Conservation (phyloP, 2,888 invertebrate species). For the Cataglyphis albicans region DNA sequence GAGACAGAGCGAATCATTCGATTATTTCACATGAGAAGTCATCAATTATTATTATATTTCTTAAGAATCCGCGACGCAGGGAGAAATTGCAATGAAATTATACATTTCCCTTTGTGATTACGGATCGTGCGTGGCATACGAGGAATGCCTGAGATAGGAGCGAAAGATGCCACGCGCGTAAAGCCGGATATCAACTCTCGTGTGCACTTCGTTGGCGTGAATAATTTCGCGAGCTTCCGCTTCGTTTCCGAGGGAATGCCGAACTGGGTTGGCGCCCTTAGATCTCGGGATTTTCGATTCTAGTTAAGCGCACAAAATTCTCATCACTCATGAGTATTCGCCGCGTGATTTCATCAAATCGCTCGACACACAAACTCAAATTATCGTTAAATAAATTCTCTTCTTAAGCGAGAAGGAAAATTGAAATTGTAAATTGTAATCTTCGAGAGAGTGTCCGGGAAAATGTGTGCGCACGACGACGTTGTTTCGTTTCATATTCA, state of each 20-base stretch:
- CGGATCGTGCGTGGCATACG: slow-evolving; percentile 47
- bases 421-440: slow-evolving; percentile 45
- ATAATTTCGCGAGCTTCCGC: slow-evolving; percentile 47
- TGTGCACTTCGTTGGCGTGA: slow-evolving; percentile 41
- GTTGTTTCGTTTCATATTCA: slow-evolving; percentile 62
- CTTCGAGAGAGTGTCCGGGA: slow-evolving; percentile 72
- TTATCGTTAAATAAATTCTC: slow-evolving; percentile 46
- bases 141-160: slow-evolving; percentile 11
- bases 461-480: slow-evolving; percentile 72
- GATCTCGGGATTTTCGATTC: slow-evolving; percentile 10
- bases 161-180: background rate
- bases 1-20: slow-evolving; percentile 78
- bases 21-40: slow-evolving; percentile 81
- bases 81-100: slow-evolving; percentile 63
- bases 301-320: slow-evolving; percentile 25
- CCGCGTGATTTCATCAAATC: slow-evolving; percentile 41
- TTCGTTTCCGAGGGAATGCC: slow-evolving; percentile 41
- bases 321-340: slow-evolving; percentile 31
- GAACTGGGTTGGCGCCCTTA: background rate
- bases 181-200: slow-evolving; percentile 22
- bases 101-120: slow-evolving; percentile 53
- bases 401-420: slow-evolving; percentile 17
- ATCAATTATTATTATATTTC: slow-evolving; percentile 82
- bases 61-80: slow-evolving; percentile 69
- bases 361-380: slow-evolving; percentile 30